Base-by-base conservation (phyloP, 2,113 vertebrate genomes). In the Pseudopipra pipra region DNA sequence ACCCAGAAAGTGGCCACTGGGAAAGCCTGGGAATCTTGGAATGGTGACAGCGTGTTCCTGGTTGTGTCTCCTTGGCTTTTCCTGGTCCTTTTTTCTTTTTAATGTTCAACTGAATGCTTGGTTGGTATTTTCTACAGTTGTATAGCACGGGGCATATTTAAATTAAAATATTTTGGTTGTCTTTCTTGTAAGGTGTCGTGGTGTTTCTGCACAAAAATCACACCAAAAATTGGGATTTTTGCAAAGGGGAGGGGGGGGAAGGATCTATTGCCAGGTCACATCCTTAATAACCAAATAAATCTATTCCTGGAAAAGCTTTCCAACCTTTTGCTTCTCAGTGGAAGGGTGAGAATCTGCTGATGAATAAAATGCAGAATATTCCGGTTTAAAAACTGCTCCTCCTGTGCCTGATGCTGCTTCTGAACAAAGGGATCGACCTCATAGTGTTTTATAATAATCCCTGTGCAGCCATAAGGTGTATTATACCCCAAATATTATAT, bases 91-190 rank as follows among this genome's bases (percentile, higher is more conserved):
- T 83, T 78, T 23, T 76, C 85, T 95, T 90, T 72, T 35, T 22
- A 55, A 85, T 65, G 90, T 90, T 90, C 52, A 44, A 44, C 80
- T 74, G 90, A 90, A 93, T 91, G 79, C 93, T 95, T 95, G 44
- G 80, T 56, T 96, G 68, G 47, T 81, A 86, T 96, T 96, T 97
- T 97, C 77, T 96, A 97, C 85, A 67, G 79, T 93, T 97, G 92
- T 94, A 90, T 84, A 96, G 90, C 92, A 96, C 87, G 73, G 87
- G 75, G 59, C 90, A 67, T 94, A 95, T 95, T 87, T 89, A 94
- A 95, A 96, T 97, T 96, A 96, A 97, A 97, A 71, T 92, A 96
- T 96, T 97, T 96, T 95, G 63, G 63, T 97, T 76, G 95, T 95
- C 87, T 85, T 94, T 94, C 94, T 96, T 96, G 73, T 90, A 96